phyloP scores from a whole-genome alignment of 2,797 vertebrate genomes.

The Synanceia verrucosa region DNA sequence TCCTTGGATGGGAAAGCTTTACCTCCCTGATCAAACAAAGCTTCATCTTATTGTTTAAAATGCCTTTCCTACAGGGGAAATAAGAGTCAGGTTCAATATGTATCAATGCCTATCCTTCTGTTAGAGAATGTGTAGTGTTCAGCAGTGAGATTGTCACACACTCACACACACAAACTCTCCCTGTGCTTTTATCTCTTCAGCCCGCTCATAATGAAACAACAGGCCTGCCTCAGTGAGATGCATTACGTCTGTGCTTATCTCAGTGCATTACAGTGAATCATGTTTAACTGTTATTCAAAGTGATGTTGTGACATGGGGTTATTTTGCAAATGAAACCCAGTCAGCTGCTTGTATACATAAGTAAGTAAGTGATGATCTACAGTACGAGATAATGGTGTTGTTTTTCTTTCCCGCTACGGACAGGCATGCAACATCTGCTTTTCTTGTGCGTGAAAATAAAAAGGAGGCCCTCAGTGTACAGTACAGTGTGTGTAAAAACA shows the following conservation, averaged over 20 bases:
- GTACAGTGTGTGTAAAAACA: neutral
- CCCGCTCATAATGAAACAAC: conserved; percentile 66
- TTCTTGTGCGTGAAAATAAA: conserved; percentile 16
- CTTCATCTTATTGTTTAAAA: conserved; percentile 32
- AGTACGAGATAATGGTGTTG: conserved; percentile 24
- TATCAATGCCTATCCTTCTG: conserved; percentile 32
- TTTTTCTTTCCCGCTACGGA: neutral
- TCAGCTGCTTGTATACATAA: conserved; percentile 41
- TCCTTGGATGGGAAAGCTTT: conserved; percentile 26
- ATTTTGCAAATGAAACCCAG: conserved; percentile 58
- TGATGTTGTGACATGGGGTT: conserved; percentile 49
- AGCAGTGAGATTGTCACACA: conserved; percentile 47
- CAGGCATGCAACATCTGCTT: conserved; percentile 1
- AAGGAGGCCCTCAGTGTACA: neutral
- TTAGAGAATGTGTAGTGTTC: conserved; percentile 59
- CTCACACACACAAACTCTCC: conserved; percentile 24
- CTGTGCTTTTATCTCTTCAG: conserved; percentile 56
- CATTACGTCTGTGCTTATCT: conserved; percentile 61
- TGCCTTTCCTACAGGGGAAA: conserved; percentile 32
- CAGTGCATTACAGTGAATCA: conserved; percentile 60
- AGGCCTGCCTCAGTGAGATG: conserved; percentile 51
- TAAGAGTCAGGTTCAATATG: conserved; percentile 25
- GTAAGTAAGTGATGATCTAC: conserved; percentile 35
- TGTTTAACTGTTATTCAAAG: conserved; percentile 60
- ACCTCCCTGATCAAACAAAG: conserved; percentile 35